A percentile compares a stretch with the other conserved stretches of the same genome.
Conservation (phyloP, 2,113 vertebrate genomes). For the Azemiops feae region DNA sequence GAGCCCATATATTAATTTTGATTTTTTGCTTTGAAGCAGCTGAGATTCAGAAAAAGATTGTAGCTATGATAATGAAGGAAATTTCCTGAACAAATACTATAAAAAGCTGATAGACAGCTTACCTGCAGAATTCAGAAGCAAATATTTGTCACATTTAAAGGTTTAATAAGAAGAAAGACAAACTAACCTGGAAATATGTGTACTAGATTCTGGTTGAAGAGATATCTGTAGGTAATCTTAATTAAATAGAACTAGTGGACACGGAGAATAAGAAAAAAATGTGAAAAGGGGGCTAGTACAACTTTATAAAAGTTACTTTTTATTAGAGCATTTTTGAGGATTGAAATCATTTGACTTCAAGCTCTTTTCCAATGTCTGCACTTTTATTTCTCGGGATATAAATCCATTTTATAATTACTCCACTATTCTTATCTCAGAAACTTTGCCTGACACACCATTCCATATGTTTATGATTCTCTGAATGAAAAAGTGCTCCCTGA, state of each 20-base stretch:
- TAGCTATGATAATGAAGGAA: not conserved
- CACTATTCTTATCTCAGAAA: conserved; percentile 72
- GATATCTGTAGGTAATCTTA: conserved; percentile 12
- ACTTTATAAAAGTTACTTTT: conserved; percentile 53
- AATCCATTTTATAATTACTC: conserved; percentile 78
- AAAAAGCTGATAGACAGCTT: not conserved
- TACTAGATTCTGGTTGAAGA: not conserved
- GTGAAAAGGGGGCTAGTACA: conserved; percentile 40
- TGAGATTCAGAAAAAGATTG: not conserved
- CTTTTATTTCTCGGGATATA: conserved; percentile 68
- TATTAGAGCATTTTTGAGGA: conserved; percentile 51
- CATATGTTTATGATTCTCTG: conserved; percentile 81
- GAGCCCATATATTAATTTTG: not conserved
- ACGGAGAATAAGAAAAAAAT: conserved; percentile 42
- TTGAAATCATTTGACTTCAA: conserved; percentile 69
- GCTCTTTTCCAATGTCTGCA: conserved; percentile 64
- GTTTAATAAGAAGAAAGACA: too few relatives aligned
- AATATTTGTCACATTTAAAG: not conserved
- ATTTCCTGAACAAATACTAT: not conserved
- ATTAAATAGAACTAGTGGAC: conserved; percentile 40
- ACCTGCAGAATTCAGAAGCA: not conserved
- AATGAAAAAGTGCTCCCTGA: conserved; percentile 79
- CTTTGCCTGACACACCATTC: conserved; percentile 77
- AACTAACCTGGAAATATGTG: not conserved
- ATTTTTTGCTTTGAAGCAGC: not conserved